Evolutionary conservation across 2,113 vertebrate genomes (phyloP).

Genomic region (Rhineura floridana): DNA sequence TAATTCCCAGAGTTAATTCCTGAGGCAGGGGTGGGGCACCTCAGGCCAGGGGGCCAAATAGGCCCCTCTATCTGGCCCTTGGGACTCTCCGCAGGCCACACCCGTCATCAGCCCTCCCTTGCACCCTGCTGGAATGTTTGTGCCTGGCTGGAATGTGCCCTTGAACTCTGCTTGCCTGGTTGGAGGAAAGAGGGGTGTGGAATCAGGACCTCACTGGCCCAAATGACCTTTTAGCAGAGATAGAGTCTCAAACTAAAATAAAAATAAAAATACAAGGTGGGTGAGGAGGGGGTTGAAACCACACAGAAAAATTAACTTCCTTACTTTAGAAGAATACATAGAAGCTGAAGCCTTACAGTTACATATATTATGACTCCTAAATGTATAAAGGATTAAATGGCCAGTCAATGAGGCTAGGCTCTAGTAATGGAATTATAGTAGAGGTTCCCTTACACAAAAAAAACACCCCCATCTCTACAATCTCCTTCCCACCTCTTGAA

Average conservation of each 20-base stretch:
- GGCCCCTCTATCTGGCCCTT: no score
- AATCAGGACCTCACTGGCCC: not conserved
- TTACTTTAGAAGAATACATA: not conserved
- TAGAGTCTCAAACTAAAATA: not conserved
- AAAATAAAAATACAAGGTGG: not conserved
- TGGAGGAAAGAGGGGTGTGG: not conserved
- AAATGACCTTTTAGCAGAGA: not conserved
- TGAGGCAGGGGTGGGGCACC: not conserved
- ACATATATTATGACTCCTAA: no score
- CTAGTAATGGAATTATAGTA: not conserved
- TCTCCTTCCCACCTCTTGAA: slow-evolving; percentile 49
- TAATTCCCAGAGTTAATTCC: not conserved
- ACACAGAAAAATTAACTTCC: not conserved
- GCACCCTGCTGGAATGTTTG: no score
- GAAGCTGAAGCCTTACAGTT: not conserved
- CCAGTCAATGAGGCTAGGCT: not conserved
- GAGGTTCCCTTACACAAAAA: not conserved
- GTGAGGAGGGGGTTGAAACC: not conserved
- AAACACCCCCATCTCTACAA: not conserved
- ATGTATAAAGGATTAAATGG: not conserved
- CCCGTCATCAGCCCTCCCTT: no score
- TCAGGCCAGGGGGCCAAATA: no score
- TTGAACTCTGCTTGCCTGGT: no score
- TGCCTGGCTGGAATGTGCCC: no score
- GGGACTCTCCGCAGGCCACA: no score